Evolutionary conservation across 64 coral and sea anemone genomes (phyloP).

Genomic region (Hydrozoanthus tunicans): DNA sequence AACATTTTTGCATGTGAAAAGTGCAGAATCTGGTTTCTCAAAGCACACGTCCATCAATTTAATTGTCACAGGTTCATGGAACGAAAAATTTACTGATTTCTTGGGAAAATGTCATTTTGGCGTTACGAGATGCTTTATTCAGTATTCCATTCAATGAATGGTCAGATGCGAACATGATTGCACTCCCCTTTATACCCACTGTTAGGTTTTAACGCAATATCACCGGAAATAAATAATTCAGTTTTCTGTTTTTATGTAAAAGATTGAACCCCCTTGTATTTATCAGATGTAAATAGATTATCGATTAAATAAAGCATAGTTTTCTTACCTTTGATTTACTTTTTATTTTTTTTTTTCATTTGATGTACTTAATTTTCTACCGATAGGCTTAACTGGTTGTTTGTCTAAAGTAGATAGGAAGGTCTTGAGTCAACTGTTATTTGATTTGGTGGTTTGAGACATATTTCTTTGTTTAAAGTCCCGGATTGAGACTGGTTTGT

Average conservation of each 20-base stretch:
- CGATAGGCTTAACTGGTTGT: too few species aligned
- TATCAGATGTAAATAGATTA: constrained; percentile 25
- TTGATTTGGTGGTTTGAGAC: too few species aligned
- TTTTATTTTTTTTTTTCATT: too few species aligned
- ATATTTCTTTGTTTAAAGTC: too few species aligned
- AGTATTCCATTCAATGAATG: neutral
- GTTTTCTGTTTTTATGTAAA: neutral
- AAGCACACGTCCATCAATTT: too few species aligned
- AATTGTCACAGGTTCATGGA: neutral
- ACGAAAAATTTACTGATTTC: neutral
- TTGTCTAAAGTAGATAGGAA: too few species aligned
- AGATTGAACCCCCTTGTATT: neutral
- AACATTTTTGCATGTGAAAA: too few species aligned
- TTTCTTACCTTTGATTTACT: neutral
- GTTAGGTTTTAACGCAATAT: neutral
- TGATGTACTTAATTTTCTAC: too few species aligned
- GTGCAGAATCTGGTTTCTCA: too few species aligned
- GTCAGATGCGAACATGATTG: neutral
- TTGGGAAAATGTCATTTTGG: neutral
- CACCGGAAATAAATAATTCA: neutral
- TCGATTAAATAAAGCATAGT: neutral
- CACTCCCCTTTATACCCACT: neutral
- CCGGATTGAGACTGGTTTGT: too few species aligned
- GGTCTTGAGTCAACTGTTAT: too few species aligned
- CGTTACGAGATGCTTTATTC: too few species aligned